Base-by-base conservation (phyloP, 1,140 invertebrate species). In the Ectropis grisescens region DNA sequence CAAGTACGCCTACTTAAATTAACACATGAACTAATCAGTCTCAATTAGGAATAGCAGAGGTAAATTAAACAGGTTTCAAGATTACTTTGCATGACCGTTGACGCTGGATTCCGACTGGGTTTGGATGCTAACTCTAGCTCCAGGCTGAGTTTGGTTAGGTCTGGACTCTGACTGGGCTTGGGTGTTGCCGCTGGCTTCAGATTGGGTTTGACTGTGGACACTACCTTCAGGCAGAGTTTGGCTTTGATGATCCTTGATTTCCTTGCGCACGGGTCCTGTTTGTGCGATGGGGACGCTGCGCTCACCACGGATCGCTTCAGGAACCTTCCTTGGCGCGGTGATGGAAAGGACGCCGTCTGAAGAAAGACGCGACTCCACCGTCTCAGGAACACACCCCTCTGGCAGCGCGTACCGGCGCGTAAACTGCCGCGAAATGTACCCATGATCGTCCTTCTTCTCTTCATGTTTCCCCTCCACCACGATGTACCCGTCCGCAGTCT, bases 301-400 rank as follows among this genome's bases (percentile, higher is more conserved):
- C 61, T 90, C 88, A 2, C 82, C 83, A 3, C 78, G 61, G 4
- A 85, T 76, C 5, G 84, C 82, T 11, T 69, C 59, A 2, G 82
- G 74, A 16, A 80, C 59, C 51, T 86, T 89, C 64, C 85, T 86
- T 2, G 89, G 90, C 0, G 89, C 91, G 2, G 83, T 86, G 9
- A 94, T 86, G 0, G 87, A 89, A 10, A 93, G 65, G n/a, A 93
- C 85, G 1, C 91, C 91, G 62, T 93, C 91, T 0, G 90, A 88
- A 2, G 89, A 91, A 26, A 94, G 64, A 2, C 86, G 85, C 1
- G 91, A 93, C 15, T 86, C 85, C 0, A 93, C 89, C 14, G 87
- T 81, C 26, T 91, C 88, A n/a, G 90, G 87, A 47, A 89, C 85
- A 32, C 87, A 87, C 15, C 86, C 85, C 23, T 88, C 82, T 0